Percentiles rank a stretch among this genome's conserved stretches.
phyloP scores from a whole-genome alignment of 1,140 invertebrate species.

The Drosophila nikananu region DNA sequence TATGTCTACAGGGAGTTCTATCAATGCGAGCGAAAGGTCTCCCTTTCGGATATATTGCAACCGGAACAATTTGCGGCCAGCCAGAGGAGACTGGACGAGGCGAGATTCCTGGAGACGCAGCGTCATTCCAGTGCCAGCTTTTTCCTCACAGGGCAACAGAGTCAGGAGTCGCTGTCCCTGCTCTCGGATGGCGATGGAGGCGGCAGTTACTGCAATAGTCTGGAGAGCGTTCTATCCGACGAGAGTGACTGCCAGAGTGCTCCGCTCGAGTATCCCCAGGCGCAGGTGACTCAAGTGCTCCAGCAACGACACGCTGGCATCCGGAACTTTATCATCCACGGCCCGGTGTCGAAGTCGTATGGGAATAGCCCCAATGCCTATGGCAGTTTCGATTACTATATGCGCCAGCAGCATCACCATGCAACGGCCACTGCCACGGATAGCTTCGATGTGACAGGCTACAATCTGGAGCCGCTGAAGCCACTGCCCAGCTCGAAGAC shows the following conservation, averaged over 20 bases:
- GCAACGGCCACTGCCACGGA: constrained; percentile 39
- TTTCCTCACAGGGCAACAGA: constrained; percentile 87
- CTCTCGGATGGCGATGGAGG: constrained; percentile 87
- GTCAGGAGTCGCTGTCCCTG: constrained; percentile 92
- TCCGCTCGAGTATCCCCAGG: constrained; percentile 87
- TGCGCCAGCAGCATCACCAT: constrained; percentile 53
- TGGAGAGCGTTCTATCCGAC: constrained; percentile 92
- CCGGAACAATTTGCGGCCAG: constrained; percentile 67
- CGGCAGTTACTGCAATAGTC: constrained; percentile 89
- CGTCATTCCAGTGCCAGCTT: constrained; percentile 89
- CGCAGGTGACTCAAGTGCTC: constrained; percentile 86
- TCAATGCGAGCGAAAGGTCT: constrained; percentile 81
- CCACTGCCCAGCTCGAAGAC: constrained; percentile 77
- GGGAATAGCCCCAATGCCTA: constrained; percentile 87
- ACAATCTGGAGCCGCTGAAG: constrained; percentile 70
- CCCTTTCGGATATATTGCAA: constrained; percentile 80
- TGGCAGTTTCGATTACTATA: constrained; percentile 83
- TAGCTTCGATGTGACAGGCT: constrained; percentile 80
- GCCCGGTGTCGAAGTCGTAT: constrained; percentile 87
- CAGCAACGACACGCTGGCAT: constrained; percentile 81
- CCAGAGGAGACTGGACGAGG: constrained; percentile 72
- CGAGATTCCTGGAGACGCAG: constrained; percentile 85
- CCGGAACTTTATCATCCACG: constrained; percentile 78
- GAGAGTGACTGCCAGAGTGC: constrained; percentile 92
- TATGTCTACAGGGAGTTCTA: constrained; percentile 88